Percentiles rank a stretch among this genome's conserved stretches.
phyloP scores from a whole-genome alignment of 2,888 invertebrate genomes.

The Neoitamus cyanurus region DNA sequence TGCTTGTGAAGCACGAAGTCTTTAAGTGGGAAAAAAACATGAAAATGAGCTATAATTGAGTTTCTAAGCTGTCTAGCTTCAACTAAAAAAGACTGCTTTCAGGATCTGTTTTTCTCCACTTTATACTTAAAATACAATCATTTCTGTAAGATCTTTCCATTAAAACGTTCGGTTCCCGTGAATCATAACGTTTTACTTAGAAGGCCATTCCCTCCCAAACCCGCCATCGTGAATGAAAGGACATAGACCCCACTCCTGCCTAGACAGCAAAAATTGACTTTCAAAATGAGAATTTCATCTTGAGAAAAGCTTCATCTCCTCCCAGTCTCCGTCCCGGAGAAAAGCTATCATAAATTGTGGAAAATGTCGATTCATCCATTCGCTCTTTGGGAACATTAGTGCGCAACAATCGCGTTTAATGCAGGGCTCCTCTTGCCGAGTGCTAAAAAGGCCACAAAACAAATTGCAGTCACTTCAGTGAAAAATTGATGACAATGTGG shows the following conservation, averaged over 20 bases:
- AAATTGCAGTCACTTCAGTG: background rate
- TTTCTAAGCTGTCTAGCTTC: too few relatives aligned
- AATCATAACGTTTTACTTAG: background rate
- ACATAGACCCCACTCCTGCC: background rate
- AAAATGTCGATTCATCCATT: conserved; percentile 1
- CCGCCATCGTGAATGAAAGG: background rate
- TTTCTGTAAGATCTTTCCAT: background rate
- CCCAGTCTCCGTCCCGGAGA: background rate
- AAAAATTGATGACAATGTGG: conserved; percentile 1
- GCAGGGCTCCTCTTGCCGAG: background rate
- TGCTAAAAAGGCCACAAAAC: background rate
- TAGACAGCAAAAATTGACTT: background rate
- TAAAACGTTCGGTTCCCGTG: background rate
- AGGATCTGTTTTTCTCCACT: too few relatives aligned
- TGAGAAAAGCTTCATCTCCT: background rate
- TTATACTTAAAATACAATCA: background rate
- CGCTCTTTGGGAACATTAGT: background rate
- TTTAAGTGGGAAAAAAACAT: too few relatives aligned
- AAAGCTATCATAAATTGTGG: background rate
- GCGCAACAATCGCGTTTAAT: background rate
- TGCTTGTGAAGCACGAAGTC: too few relatives aligned
- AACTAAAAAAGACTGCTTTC: too few relatives aligned
- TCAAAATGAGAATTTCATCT: background rate
- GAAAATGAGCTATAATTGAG: too few relatives aligned
- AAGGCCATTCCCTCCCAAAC: background rate